These are phyloP conservation scores for Yponomeuta evonymella DNA, from an alignment of 2,888 invertebrate species.

Conservation along the genomic window DNA sequence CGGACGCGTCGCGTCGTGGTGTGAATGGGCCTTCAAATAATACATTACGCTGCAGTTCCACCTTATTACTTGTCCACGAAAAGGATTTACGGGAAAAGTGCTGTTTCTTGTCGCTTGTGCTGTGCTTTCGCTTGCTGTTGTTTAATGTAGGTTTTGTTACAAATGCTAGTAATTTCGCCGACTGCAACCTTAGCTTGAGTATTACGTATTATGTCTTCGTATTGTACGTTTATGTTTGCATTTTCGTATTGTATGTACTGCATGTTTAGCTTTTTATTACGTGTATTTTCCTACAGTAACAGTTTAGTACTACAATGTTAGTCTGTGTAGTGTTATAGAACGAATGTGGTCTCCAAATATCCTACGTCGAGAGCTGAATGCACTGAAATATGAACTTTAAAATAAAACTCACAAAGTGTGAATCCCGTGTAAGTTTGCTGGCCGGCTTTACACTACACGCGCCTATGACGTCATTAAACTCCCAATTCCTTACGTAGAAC, in stretches of 20 bases:
- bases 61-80: no score
- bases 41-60: no score
- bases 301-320: neutral
- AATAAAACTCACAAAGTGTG: neutral
- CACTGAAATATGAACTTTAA: neutral
- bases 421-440: no score
- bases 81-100: neutral
- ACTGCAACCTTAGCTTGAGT: neutral
- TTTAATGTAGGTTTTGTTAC: conserved; percentile 1
- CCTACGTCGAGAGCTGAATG: neutral
- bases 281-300: neutral
- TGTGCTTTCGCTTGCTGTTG: conserved; percentile 6
- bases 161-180: neutral
- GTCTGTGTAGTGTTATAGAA: neutral
- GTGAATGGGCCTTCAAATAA: no score
- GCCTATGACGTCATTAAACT: no score
- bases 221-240: conserved; percentile 6
- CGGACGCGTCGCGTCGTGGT: no score
- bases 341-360: neutral
- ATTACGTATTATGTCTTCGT: neutral
- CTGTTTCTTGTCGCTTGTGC: conserved; percentile 12
- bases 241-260: conserved; percentile 7
- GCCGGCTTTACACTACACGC: no score
- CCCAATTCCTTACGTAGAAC: no score
- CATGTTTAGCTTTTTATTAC: neutral